A percentile compares a stretch with the other conserved stretches of the same genome.
Conservation (phyloP, 2,888 invertebrate genomes). For the Mesoligia furuncula region DNA sequence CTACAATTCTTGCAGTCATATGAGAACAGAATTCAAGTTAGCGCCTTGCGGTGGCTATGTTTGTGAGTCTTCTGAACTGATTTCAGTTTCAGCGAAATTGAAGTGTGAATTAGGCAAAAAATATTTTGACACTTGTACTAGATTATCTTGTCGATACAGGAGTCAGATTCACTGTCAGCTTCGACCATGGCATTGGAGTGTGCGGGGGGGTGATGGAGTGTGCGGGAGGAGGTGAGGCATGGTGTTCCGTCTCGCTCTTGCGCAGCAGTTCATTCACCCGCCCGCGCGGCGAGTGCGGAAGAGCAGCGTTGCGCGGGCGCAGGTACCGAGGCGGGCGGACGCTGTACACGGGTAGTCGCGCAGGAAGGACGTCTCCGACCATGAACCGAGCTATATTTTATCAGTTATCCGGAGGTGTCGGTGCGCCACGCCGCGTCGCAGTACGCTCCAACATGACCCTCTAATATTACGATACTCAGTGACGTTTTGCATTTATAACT, state of each 20-base stretch:
- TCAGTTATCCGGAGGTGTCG: slow-evolving; percentile 89
- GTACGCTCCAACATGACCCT: slow-evolving; percentile 81
- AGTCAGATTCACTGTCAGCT: slow-evolving; percentile 79
- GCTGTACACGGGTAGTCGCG: slow-evolving; percentile 80
- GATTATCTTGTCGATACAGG: slow-evolving; percentile 83
- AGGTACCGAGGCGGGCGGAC: slow-evolving; percentile 81
- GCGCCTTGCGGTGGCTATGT: slow-evolving; percentile 35
- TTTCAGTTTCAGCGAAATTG: slow-evolving; percentile 69
- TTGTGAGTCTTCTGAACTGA: slow-evolving; percentile 42
- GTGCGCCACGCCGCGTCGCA: slow-evolving; percentile 84
- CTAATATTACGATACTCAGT: slow-evolving; percentile 78
- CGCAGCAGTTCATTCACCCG: slow-evolving; percentile 89
- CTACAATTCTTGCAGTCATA: slow-evolving; percentile 13
- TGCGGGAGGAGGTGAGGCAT: slow-evolving; percentile 61
- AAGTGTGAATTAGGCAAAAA: slow-evolving; percentile 64
- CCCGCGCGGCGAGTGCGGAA: slow-evolving; percentile 82
- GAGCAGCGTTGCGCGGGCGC: slow-evolving; percentile 84
- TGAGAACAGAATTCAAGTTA: slow-evolving; percentile 39
- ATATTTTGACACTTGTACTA: slow-evolving; percentile 79
- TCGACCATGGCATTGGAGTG: slow-evolving; percentile 86
- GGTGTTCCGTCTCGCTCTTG: slow-evolving; percentile 79
- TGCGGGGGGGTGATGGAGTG: slow-evolving; percentile 64
- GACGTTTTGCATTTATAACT: slow-evolving; percentile 82
- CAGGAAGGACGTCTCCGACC: slow-evolving; percentile 88
- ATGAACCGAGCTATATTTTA: slow-evolving; percentile 88